These are phyloP conservation scores for Microcebus murinus DNA, from an alignment of 2,113 vertebrate species.

Conservation along the genomic window DNA sequence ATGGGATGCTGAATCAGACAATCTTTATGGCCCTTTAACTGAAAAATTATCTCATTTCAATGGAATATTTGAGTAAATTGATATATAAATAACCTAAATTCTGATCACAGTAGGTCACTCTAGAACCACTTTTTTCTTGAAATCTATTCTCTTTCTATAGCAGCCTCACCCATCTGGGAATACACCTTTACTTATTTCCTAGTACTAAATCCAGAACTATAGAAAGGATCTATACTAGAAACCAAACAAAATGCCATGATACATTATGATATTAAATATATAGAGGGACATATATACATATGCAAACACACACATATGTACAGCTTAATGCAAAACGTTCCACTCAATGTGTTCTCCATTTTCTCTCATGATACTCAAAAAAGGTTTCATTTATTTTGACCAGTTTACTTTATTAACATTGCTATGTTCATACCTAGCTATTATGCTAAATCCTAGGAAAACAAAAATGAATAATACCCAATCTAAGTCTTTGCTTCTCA, in stretches of 20 bases:
- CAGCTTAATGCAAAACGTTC: neutral
- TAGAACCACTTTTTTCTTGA: neutral
- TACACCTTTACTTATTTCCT: neutral
- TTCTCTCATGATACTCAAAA: neutral
- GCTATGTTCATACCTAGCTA: neutral
- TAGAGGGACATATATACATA: neutral
- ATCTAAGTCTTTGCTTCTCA: neutral
- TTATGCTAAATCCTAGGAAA: neutral
- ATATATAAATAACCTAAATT: neutral
- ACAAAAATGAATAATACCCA: neutral
- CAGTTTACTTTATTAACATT: neutral
- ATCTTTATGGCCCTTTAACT: neutral
- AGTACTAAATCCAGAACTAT: neutral
- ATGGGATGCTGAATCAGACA: constrained; percentile 27
- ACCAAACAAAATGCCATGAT: neutral
- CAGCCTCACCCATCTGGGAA: neutral
- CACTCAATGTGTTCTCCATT: neutral
- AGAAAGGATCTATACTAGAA: neutral
- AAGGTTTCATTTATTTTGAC: neutral
- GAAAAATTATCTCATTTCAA: constrained; percentile 28
- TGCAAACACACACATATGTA: neutral
- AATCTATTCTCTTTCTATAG: neutral
- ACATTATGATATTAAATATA: neutral
- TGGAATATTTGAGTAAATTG: constrained; percentile 6
- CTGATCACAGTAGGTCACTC: neutral